Conservation (phyloP, 2,113 vertebrate species). For the Cepphus grylle region DNA sequence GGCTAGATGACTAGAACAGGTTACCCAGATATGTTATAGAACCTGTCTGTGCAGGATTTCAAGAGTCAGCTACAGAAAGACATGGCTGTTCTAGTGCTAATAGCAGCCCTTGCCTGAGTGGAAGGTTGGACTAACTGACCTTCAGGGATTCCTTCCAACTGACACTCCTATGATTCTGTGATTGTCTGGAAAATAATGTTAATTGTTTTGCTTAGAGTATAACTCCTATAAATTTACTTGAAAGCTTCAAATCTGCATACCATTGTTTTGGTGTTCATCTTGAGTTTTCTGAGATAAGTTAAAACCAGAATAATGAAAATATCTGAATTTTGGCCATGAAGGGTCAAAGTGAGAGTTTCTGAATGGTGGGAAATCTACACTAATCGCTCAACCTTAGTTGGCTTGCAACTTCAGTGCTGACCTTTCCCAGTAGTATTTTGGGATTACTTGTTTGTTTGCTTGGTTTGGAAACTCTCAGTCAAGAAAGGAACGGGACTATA, state of each 20-base stretch:
- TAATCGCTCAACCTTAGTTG: not conserved
- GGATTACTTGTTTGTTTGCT: not conserved
- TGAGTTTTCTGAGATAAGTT: not conserved
- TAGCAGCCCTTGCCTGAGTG: not conserved
- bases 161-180: not conserved
- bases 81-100: not conserved
- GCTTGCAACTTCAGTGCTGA: not conserved
- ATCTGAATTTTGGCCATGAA: not conserved
- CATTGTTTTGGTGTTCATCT: not conserved
- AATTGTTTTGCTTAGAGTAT: not conserved
- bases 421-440: not conserved
- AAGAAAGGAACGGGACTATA: not conserved
- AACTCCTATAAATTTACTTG: not conserved
- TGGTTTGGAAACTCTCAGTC: not conserved
- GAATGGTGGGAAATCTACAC: not conserved
- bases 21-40: not conserved
- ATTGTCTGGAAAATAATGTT: not conserved
- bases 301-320: not conserved
- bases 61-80: not conserved
- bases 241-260: not conserved
- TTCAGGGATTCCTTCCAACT: not conserved
- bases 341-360: not conserved
- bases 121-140: not conserved
- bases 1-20: not conserved
- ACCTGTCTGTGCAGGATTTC: not conserved